Evolutionary conservation across 2,888 invertebrate genomes (phyloP), one percentile per base, ranked within the genome.

Genomic region (Actias luna): DNA sequence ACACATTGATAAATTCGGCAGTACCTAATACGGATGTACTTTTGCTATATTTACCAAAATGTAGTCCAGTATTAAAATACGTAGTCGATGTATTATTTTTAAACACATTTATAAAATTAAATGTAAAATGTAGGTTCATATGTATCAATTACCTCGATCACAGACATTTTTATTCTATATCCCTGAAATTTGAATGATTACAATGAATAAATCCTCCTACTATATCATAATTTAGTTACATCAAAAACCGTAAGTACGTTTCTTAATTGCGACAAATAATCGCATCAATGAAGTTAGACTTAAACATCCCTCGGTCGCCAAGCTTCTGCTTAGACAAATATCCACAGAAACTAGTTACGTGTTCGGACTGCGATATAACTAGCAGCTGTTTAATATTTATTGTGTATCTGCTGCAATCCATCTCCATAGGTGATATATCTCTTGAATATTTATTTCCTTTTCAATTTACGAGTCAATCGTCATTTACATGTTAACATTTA

Each of bases 261-360:
- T 69, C 62, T n/a, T 69, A 74, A 68, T 60, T 0, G n/a, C 22
- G 59, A 63, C 31, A 58, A 58, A 60, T 14, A 61, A 63, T 73
- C 76, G 77, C 63, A 57, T 10, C 61, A 58, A 18, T 75, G 69
- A 64, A 60, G 50, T 29, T 62, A 46, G 73, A 73, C 83, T 85
- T 85, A 75, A 65, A 64, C 74, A 74, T 80, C 81, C 80, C 83
- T 78, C 82, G 75, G 79, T 78, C 82, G 78, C 80, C 82, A 79
- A 82, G 82, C 84, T 84, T 87, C 85, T 87, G 87, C 85, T 87
- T 87, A 88, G 87, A 91, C 88, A 88, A 89, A 90, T 88, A 88
- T 87, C 87, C 82, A 77, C 80, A 82, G 84, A 86, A 90, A 90
- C 90, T 89, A 89, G 88, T 87, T 89, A 89, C 89, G 88, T 88